phyloP scores from a whole-genome alignment of 2,797 vertebrate genomes.

The Pampus argenteus region DNA sequence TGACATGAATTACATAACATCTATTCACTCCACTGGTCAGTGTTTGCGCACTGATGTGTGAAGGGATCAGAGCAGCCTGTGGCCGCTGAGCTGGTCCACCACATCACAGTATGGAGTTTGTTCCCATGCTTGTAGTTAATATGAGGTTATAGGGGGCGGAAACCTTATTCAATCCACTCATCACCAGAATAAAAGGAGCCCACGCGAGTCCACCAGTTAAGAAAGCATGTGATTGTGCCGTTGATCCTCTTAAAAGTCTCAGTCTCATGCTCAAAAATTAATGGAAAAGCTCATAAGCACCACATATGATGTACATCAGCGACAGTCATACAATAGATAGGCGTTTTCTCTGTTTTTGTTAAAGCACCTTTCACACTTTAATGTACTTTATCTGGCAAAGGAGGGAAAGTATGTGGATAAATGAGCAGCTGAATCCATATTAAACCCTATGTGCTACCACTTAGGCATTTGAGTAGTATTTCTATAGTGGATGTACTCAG shows the following conservation, averaged over 20 bases:
- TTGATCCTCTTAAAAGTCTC: slow-evolving; percentile 47
- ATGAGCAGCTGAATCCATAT: not conserved
- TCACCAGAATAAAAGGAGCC: slow-evolving; percentile 16
- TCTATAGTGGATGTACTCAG: not conserved
- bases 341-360: not conserved
- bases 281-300: slow-evolving; percentile 24
- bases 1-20: slow-evolving; percentile 54
- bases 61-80: slow-evolving; percentile 42
- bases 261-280: slow-evolving; percentile 19
- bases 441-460: not conserved
- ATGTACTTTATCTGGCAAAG: not conserved
- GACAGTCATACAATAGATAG: not conserved
- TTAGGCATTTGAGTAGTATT: not conserved
- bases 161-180: slow-evolving; percentile 16
- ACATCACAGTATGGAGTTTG: not conserved
- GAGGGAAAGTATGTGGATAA: not conserved
- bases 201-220: slow-evolving; percentile 14
- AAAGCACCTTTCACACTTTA: not conserved
- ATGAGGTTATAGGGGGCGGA: not conserved
- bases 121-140: not conserved
- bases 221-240: slow-evolving; percentile 44
- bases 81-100: not conserved
- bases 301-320: slow-evolving; percentile 6
- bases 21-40: slow-evolving; percentile 21
- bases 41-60: slow-evolving; percentile 56